Conservation (phyloP, 2,888 invertebrate species). For the Galerucella calmariensis region DNA sequence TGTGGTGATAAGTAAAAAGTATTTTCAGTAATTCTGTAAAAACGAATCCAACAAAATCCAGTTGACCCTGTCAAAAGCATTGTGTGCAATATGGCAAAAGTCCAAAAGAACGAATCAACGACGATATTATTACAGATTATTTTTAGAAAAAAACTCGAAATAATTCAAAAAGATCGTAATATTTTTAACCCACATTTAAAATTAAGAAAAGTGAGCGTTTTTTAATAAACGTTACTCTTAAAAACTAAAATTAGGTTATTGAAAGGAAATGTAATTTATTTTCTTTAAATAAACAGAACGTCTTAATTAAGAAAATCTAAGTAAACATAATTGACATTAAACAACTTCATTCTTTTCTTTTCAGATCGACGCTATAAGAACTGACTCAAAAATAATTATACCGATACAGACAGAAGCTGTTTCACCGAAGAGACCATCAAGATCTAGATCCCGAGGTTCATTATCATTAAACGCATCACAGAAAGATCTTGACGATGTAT, state of each 20-base stretch:
- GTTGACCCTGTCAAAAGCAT: neutral
- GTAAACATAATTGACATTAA: neutral
- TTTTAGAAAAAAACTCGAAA: constrained; percentile 1
- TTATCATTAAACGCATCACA: constrained; percentile 24
- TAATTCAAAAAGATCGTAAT: neutral
- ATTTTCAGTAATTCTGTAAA: neutral
- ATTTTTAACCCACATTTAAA: neutral
- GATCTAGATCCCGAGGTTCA: constrained; percentile 65
- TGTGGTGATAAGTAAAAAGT: neutral
- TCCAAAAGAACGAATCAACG: constrained; percentile 3
- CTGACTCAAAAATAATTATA: constrained; percentile 75
- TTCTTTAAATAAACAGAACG: neutral
- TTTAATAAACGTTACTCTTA: neutral
- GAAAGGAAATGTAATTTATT: neutral
- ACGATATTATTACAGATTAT: neutral
- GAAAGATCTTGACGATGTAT: constrained; percentile 51
- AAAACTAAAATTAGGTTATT: neutral
- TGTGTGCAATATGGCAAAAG: neutral
- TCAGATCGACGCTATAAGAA: constrained; percentile 75
- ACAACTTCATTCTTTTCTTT: constrained; percentile 45
- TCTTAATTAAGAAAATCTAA: neutral
- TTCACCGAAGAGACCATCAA: constrained; percentile 70
- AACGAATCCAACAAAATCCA: neutral
- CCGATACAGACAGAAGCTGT: constrained; percentile 65
- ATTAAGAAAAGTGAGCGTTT: neutral